phyloP scores from a whole-genome alignment of 1,140 invertebrate species.

The Lanistes nyassanus region DNA sequence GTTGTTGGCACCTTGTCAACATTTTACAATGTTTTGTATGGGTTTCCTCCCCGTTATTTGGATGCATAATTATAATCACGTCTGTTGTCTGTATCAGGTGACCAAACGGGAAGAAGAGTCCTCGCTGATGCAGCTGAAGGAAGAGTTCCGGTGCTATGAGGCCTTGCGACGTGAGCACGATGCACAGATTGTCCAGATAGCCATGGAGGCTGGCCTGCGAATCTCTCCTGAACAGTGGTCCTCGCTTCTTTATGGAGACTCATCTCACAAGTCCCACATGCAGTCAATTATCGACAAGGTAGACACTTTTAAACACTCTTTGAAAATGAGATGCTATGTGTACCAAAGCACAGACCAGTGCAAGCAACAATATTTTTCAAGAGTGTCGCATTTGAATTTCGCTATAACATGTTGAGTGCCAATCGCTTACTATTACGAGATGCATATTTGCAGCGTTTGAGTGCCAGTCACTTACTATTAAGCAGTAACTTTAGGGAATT shows the following conservation, averaged over 20 bases:
- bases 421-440: no score
- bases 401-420: no score
- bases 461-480: no score
- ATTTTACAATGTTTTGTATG: no score
- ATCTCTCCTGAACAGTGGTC: conserved; percentile 99
- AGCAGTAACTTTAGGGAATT: no score
- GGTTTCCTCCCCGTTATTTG: no score
- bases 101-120: conserved; percentile 97
- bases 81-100: conserved; percentile 73
- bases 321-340: no score
- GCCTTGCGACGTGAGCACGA: conserved; percentile 93
- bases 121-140: conserved; percentile 97
- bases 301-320: background rate
- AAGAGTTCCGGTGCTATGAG: conserved; percentile 96
- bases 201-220: conserved; percentile 93
- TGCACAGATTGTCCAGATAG: conserved; percentile 86
- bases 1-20: no score
- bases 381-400: no score
- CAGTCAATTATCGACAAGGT: conserved; percentile 91
- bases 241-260: conserved; percentile 94
- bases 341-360: no score
- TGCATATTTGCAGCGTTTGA: no score
- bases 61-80: conserved; percentile 15
- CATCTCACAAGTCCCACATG: conserved; percentile 96
- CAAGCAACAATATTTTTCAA: no score